Conservation (phyloP, 1,140 invertebrate species). For the Ceratosolen solmsi region DNA sequence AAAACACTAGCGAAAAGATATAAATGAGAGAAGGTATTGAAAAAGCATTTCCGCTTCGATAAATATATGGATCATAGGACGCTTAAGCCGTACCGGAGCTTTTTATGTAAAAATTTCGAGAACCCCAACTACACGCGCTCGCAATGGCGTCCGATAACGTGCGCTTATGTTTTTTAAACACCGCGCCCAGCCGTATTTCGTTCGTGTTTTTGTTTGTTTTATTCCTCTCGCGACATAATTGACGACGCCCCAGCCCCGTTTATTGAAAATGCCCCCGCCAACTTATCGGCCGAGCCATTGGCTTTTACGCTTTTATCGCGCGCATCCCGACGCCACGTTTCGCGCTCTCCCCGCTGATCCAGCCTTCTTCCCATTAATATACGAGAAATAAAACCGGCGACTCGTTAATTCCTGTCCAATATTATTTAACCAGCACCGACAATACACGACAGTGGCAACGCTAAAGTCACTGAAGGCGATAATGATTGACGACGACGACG, state of each 20-base stretch:
- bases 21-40: constrained; percentile 27
- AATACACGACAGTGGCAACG: not conserved
- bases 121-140: not conserved
- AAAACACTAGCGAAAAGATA: constrained; percentile 20
- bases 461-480: constrained; percentile 36
- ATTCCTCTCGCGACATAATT: not conserved
- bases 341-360: not conserved
- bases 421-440: not conserved
- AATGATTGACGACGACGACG: constrained; percentile 16
- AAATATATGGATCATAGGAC: constrained; percentile 51
- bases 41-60: constrained; percentile 41
- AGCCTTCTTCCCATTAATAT: constrained; percentile 28
- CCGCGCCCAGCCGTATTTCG: not conserved
- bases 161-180: not conserved
- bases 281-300: not conserved
- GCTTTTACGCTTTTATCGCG: not conserved
- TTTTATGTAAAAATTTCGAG: constrained; percentile 39
- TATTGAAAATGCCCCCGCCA: not conserved
- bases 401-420: not conserved
- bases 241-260: not conserved
- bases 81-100: constrained; percentile 16
- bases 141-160: constrained; percentile 17
- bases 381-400: too few relatives aligned
- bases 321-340: not conserved
- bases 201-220: not conserved